Evolutionary conservation across 2,113 vertebrate genomes (phyloP).

Genomic region (Strix aluco): DNA sequence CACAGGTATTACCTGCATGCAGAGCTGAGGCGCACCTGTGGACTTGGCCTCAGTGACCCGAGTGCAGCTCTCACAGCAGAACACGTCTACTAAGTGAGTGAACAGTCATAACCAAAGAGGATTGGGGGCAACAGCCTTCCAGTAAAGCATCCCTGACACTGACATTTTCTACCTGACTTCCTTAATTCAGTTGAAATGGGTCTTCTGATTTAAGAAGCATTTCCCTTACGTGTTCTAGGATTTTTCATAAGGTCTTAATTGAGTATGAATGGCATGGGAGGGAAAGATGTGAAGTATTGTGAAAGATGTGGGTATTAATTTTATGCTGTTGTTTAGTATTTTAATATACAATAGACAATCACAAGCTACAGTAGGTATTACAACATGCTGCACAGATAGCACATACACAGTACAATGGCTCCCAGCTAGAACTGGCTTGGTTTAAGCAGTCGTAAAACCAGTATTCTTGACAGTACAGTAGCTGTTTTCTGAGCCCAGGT

Average conservation of each 20-base stretch:
- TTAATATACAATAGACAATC: neutral
- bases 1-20: neutral
- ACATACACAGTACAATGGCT: neutral
- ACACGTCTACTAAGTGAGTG: neutral
- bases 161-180: neutral
- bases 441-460: neutral
- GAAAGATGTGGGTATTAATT: neutral
- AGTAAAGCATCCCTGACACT: neutral
- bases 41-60: accelerated
- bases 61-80: neutral
- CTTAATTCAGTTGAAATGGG: neutral
- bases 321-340: neutral
- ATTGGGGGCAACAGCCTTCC: neutral
- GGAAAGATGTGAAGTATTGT: neutral
- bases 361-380: neutral
- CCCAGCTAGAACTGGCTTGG: neutral
- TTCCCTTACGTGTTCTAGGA: neutral
- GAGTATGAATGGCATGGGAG: neutral
- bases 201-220: neutral
- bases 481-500: neutral
- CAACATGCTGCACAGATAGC: neutral
- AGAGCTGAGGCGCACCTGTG: neutral
- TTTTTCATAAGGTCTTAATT: neutral
- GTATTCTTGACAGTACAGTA: neutral
- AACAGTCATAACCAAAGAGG: neutral